A percentile compares a stretch with the other conserved stretches of the same genome.
These are phyloP conservation scores for Aquatica leii DNA, from an alignment of 2,888 invertebrate genomes.

Conservation along the genomic window DNA sequence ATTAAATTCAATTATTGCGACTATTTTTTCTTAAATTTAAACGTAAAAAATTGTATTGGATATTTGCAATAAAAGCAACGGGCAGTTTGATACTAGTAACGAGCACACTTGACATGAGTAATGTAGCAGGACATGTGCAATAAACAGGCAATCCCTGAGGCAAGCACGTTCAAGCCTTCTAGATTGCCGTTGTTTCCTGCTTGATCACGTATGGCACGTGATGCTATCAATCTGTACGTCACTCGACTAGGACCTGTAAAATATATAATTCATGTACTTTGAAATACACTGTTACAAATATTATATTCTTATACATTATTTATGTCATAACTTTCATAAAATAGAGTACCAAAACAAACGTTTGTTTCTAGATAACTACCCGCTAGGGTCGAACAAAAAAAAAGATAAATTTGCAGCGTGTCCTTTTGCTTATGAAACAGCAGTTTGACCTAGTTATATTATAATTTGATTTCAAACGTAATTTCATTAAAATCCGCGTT, in stretches of 20 bases:
- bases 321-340: neutral
- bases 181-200: constrained; percentile 54
- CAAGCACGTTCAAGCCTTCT: constrained; percentile 50
- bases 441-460: neutral
- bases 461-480: no score
- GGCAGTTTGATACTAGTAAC: constrained; percentile 32
- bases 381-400: neutral
- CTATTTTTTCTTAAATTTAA: neutral
- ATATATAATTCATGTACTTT: constrained; percentile 43
- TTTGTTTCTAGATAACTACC: neutral
- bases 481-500: no score
- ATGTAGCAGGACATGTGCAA: constrained; percentile 40
- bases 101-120: constrained; percentile 36
- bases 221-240: constrained; percentile 52
- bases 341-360: neutral
- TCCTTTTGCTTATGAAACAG: neutral
- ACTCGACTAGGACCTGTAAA: constrained; percentile 36
- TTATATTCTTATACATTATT: neutral
- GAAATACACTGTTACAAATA: constrained; percentile 5
- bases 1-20: constrained; percentile 22
- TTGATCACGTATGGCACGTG: constrained; percentile 53
- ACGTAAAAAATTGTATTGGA: neutral
- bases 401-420: neutral
- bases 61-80: constrained; percentile 15
- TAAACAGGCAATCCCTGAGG: constrained; percentile 48